Percentiles rank a stretch among this genome's conserved stretches.
These are phyloP conservation scores for Pipistrellus pipistrellus DNA, from an alignment of 2,797 vertebrate genomes.

Conservation along the genomic window DNA sequence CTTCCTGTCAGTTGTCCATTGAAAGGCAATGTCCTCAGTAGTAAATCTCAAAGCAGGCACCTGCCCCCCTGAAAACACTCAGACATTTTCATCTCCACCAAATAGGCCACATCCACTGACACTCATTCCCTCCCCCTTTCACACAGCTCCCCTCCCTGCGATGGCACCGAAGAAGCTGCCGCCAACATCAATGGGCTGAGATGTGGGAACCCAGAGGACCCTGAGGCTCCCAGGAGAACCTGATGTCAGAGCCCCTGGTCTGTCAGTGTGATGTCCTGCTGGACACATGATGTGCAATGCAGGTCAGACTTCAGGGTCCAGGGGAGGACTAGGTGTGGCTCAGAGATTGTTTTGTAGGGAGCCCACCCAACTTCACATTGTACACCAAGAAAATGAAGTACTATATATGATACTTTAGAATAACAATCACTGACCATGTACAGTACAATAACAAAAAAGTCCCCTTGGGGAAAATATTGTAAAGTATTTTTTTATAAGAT, in stretches of 20 bases:
- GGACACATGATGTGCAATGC: not conserved
- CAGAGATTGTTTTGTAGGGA: not conserved
- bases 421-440: too few species aligned
- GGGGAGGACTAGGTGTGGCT: not conserved
- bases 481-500: too few species aligned
- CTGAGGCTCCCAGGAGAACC: not conserved
- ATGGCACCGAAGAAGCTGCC: not conserved
- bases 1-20: not conserved
- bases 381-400: too few species aligned
- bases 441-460: too few species aligned
- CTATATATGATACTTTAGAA: too few species aligned
- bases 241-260: not conserved
- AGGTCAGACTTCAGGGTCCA: not conserved
- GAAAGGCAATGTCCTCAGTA: not conserved
- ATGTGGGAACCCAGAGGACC: not conserved
- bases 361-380: not conserved
- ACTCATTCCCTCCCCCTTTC: not conserved
- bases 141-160: too few species aligned
- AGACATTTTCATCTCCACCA: too few species aligned
- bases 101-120: not conserved
- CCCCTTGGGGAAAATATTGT: too few species aligned
- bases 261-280: not conserved
- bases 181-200: not conserved
- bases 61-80: not conserved
- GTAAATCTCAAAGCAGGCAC: not conserved